Evolutionary conservation across 2,113 vertebrate species (phyloP).

Genomic region (Mugil cephalus): DNA sequence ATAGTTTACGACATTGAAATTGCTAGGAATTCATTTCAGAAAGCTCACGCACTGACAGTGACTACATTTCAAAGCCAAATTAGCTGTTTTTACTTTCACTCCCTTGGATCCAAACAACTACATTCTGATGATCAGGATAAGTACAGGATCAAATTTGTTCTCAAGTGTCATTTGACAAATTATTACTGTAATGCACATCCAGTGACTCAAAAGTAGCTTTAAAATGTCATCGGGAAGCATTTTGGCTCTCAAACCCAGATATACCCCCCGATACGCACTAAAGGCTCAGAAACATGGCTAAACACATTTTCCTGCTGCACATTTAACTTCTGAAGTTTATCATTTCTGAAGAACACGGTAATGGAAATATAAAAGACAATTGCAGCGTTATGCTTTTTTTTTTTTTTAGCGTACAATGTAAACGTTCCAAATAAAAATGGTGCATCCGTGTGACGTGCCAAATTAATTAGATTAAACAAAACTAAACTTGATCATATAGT

Average conservation of each 20-base stretch:
- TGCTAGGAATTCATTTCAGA: neutral
- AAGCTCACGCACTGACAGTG: neutral
- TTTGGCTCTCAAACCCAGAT: neutral
- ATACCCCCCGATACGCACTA: neutral
- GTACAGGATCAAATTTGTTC: neutral
- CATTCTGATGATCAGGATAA: neutral
- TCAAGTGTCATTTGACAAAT: neutral
- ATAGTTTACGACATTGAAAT: neutral
- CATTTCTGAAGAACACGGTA: neutral
- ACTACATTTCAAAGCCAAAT: neutral
- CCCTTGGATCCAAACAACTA: neutral
- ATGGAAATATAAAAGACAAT: neutral
- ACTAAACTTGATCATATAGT: neutral
- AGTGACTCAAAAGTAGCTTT: neutral
- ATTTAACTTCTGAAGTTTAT: neutral
- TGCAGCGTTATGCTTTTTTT: neutral
- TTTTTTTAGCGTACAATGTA: no score
- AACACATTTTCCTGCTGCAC: neutral
- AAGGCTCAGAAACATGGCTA: neutral
- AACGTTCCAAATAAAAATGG: neutral
- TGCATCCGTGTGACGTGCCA: no score
- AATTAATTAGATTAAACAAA: neutral
- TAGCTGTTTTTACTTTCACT: rapidly evolving
- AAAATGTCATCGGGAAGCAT: neutral
- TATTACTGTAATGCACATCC: neutral